Conservation (phyloP, 1,140 invertebrate species). For the Luehdorfia chinensis region DNA sequence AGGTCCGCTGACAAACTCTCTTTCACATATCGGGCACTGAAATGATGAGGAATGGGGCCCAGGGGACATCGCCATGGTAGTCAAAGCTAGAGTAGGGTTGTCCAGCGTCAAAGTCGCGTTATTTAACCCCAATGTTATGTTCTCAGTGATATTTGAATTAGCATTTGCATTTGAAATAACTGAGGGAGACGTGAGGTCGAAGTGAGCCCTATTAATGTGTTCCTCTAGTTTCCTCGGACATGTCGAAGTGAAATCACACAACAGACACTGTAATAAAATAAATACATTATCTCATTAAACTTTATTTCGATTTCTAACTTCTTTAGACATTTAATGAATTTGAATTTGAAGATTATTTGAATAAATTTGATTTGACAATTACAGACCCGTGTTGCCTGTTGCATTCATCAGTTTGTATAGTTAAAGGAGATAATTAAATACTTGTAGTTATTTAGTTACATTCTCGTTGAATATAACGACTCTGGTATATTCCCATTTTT, state of each 20-base stretch:
- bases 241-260: conserved; percentile 87
- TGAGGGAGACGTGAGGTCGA: conserved; percentile 86
- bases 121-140: conserved; percentile 48
- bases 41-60: conserved; percentile 61
- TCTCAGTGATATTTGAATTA: conserved; percentile 46
- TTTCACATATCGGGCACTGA: conserved; percentile 85
- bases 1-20: conserved; percentile 84
- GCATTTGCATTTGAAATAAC: conserved; percentile 59
- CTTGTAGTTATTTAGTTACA: too few species aligned
- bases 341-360: too few species aligned
- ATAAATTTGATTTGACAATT: too few species aligned
- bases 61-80: conserved; percentile 62
- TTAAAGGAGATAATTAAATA: too few species aligned
- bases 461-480: too few species aligned
- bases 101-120: conserved; percentile 52
- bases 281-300: background rate
- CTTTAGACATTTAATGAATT: too few species aligned
- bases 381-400: too few species aligned
- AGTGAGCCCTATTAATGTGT: conserved; percentile 91
- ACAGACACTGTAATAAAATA: conserved; percentile 80
- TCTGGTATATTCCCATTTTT: too few species aligned
- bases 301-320: background rate
- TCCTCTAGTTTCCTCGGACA: conserved; percentile 87
- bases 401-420: too few species aligned
- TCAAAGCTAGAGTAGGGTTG: conserved; percentile 48